These are phyloP conservation scores for Spinus pinus DNA, from an alignment of 2,797 vertebrate genomes.

Conservation along the genomic window DNA sequence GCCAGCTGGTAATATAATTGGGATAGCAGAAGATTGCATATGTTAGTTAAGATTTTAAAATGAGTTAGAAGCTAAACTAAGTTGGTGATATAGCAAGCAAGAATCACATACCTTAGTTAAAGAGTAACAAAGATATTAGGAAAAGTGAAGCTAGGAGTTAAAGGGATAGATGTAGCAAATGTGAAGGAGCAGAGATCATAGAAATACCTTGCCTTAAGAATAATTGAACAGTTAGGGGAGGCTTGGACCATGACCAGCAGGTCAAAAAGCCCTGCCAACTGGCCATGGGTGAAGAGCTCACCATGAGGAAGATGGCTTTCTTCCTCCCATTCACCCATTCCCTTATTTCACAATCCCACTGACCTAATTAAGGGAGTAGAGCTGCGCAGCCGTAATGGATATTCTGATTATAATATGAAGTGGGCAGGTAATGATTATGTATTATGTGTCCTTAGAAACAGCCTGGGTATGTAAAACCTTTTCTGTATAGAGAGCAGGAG, in stretches of 20 bases:
- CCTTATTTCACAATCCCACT: neutral
- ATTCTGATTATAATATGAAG: neutral
- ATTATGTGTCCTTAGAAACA: neutral
- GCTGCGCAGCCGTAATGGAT: rapidly evolving
- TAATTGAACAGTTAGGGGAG: neutral
- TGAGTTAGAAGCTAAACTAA: neutral
- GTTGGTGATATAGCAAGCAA: neutral
- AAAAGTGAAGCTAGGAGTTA: neutral
- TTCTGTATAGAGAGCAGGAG: neutral
- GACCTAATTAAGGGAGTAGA: neutral
- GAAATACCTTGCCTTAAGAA: neutral
- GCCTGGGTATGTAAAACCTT: neutral
- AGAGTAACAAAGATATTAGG: neutral
- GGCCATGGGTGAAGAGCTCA: neutral
- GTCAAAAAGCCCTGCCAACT: neutral
- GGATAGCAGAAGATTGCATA: neutral
- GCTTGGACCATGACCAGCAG: neutral
- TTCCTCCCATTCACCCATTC: neutral
- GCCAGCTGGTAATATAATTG: neutral
- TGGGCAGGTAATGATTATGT: neutral
- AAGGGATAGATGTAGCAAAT: neutral
- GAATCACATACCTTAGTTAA: neutral
- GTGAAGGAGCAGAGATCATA: neutral
- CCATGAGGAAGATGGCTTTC: neutral
- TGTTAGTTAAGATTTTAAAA: neutral